phyloP scores from a whole-genome alignment of 2,113 vertebrate species.

The Cephalopholis sonnerati region DNA sequence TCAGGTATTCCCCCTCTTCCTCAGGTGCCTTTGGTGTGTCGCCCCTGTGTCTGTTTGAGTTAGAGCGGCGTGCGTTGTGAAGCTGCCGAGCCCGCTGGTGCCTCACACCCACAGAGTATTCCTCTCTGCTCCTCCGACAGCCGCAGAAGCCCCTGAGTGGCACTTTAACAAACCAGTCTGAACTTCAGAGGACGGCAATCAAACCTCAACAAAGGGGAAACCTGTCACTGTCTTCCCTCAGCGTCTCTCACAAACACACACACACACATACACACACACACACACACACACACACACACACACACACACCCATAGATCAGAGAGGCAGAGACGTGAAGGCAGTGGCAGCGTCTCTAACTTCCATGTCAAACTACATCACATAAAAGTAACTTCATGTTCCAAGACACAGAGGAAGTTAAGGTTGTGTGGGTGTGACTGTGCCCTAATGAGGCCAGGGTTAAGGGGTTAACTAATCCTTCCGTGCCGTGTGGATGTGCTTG shows the following conservation, averaged over 20 bases:
- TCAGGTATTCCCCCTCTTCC: background rate
- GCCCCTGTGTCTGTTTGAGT: constrained; percentile 1
- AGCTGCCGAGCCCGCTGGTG: background rate
- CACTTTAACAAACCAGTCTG: constrained; percentile 62
- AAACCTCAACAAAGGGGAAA: constrained; percentile 43
- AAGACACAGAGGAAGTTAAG: constrained; percentile 42
- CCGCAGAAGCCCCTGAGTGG: constrained; percentile 39
- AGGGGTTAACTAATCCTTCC: constrained; percentile 44
- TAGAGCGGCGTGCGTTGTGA: background rate
- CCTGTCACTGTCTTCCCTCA: constrained; percentile 35
- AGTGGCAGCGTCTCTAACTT: constrained; percentile 35
- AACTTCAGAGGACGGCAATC: constrained; percentile 56
- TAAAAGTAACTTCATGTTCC: constrained; percentile 15
- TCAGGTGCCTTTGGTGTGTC: background rate
- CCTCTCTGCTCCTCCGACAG: constrained; percentile 29
- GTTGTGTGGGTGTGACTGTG: background rate
- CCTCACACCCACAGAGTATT: constrained; percentile 11
- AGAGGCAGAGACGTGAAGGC: constrained; percentile 43
- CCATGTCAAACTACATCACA: constrained; percentile 55
- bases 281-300: constrained; percentile 8
- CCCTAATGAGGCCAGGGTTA: constrained; percentile 52
- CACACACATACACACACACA: background rate
- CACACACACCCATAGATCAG: constrained; percentile 28
- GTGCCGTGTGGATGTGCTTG: background rate
- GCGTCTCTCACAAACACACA: background rate